Base-by-base conservation (phyloP, 37 sponge, comb jelly and placozoan genomes). In the Bolinopsis microptera region DNA sequence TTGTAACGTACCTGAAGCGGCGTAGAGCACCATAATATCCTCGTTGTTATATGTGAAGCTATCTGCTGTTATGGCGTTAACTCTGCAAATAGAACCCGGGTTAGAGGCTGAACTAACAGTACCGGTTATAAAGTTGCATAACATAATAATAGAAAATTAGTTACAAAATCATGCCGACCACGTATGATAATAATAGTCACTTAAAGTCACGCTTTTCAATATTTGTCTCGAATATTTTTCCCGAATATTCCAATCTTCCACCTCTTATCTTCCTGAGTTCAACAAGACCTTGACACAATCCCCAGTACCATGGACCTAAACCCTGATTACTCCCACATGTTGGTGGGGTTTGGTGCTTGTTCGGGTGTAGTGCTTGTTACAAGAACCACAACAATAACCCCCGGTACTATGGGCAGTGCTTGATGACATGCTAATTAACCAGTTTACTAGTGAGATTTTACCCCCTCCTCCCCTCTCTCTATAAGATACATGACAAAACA, bases 11-110 rank as follows among this genome's bases (percentile, higher is more conserved):
- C 90, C 90, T 41, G 90, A 86, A 40, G 61, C 90, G 0, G 90
- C 90, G 90, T 86, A 86, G 90, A 86, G 90, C 0, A 86, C 61
- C 90, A 86, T 86, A 30, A 86, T 86, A 86, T 41, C 90, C 28
- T 86, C 90, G 28, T 30, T 38, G 26, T 86, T 28, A 48, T 86
- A 86, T 8, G 21, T 21, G 26, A 86, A 86, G 18, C 36, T 41
- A 48, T 86, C 41, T 2, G 90, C 32, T 30, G 90, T 86, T 0
- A 86, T 41, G 30, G 90, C 34, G 61, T 35, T 86, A 40, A 86
- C 34, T 40, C 90, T 86, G 90, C 0, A 34, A 39, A 27, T 8
- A 34, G 41, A 86, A 39, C 5, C 2, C 5, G 75, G 75, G 18
- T 48, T 13, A 48, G 61, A 18, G 61, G n/a, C n/a, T n/a, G n/a